phyloP scores from a whole-genome alignment of 2,113 vertebrate species.

The Pithys albifrons region DNA sequence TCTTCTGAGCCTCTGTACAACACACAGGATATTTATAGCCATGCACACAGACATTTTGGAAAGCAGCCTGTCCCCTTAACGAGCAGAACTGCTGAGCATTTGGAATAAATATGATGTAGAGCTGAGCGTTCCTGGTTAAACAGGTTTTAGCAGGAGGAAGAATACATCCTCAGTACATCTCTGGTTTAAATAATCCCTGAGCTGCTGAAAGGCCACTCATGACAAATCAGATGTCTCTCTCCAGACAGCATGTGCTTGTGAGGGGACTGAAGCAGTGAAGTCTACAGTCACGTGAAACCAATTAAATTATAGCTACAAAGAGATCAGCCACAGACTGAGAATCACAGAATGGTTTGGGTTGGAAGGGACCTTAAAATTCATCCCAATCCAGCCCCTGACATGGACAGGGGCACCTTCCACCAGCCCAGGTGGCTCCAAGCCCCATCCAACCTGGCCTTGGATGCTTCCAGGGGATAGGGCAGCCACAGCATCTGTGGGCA shows the following conservation, averaged over 20 bases:
- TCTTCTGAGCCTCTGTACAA: neutral
- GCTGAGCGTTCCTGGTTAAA: neutral
- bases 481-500: neutral
- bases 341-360: neutral
- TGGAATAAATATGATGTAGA: neutral
- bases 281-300: neutral
- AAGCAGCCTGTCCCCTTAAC: neutral
- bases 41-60: neutral
- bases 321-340: neutral
- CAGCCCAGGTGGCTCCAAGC: neutral
- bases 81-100: neutral
- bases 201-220: neutral
- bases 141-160: neutral
- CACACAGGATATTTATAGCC: neutral
- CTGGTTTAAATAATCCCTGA: neutral
- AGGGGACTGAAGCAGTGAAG: neutral
- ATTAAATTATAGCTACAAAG: neutral
- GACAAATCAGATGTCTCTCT: neutral
- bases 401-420: neutral
- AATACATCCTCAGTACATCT: neutral
- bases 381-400: fast-evolving
- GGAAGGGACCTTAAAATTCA: fast-evolving
- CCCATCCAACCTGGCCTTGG: neutral
- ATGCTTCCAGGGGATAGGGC: neutral
- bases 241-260: neutral